phyloP scores from a whole-genome alignment of 2,888 invertebrate species.

The Serrognathus titanus region DNA sequence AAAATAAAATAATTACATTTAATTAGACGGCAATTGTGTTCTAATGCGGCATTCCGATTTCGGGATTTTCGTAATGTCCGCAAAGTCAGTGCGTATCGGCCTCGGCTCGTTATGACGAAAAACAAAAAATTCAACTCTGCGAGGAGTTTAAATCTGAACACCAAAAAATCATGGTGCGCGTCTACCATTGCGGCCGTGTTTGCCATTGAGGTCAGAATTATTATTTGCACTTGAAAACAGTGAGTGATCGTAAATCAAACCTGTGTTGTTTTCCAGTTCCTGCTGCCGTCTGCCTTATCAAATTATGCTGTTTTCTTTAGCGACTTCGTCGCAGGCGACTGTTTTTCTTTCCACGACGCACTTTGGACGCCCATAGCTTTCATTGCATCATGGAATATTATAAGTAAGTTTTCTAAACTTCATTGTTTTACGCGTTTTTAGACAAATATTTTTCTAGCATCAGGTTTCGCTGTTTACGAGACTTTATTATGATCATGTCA shows the following conservation, averaged over 20 bases:
- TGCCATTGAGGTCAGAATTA: slow-evolving; percentile 13
- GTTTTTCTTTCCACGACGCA: slow-evolving; percentile 13
- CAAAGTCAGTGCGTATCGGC: no score
- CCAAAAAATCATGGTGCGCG: slow-evolving; percentile 11
- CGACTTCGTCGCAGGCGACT: slow-evolving; percentile 15
- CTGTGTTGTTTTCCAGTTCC: slow-evolving; percentile 14
- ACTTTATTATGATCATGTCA: no score
- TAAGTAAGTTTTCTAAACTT: slow-evolving; percentile 12
- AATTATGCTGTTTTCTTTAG: slow-evolving; percentile 17
- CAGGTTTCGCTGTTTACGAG: no score
- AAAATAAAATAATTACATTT: neutral
- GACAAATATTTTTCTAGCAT: no score
- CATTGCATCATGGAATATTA: slow-evolving; percentile 15
- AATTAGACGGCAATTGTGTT: no score
- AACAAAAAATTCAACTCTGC: slow-evolving; percentile 5
- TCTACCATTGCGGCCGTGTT: slow-evolving; percentile 13
- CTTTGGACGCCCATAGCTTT: slow-evolving; percentile 18
- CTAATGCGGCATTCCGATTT: no score
- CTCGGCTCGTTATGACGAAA: slow-evolving; percentile 6
- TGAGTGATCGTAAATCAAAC: neutral
- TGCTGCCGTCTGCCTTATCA: slow-evolving; percentile 15
- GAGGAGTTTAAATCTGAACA: slow-evolving; percentile 3
- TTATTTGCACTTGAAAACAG: neutral
- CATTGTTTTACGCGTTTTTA: no score
- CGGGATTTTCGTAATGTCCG: no score